Evolutionary conservation across 2,797 vertebrate genomes (phyloP).

Genomic region (Coilia nasus): DNA sequence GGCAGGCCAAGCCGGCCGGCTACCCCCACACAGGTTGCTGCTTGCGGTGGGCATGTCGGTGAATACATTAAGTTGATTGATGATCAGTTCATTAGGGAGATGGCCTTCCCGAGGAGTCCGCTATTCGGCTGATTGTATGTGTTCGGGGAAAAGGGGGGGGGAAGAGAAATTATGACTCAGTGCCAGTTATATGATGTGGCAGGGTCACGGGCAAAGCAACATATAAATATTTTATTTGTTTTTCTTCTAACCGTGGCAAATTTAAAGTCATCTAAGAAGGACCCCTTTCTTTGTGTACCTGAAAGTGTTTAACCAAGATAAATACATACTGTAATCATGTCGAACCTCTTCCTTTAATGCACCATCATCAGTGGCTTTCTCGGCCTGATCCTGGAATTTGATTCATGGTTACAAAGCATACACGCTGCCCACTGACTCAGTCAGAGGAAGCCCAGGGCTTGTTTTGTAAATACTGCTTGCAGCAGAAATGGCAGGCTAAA

Average conservation of each 20-base stretch:
- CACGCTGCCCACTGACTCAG: conserved; percentile 31
- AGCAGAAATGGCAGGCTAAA: conserved; percentile 53
- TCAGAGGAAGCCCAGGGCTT: conserved; percentile 29
- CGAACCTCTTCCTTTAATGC: background rate
- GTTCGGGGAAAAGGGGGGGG: background rate
- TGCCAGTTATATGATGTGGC: background rate
- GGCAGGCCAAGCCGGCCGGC: background rate
- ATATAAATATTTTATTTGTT: background rate
- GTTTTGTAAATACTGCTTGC: conserved; percentile 52
- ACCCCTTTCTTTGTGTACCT: no score
- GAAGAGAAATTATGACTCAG: background rate
- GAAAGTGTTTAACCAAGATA: no score
- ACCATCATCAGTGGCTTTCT: background rate
- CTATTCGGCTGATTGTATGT: conserved; percentile 19
- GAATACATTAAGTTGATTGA: conserved; percentile 66
- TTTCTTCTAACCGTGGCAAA: no score
- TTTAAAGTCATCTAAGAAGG: no score
- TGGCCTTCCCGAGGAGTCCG: conserved; percentile 57
- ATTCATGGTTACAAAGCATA: background rate
- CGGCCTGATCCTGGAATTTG: background rate
- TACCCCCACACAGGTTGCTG: background rate
- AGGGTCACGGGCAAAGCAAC: background rate
- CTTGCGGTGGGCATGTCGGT: conserved; percentile 17
- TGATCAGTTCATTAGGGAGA: conserved; percentile 70
- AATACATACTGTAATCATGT: no score